phyloP scores from a whole-genome alignment of 2,888 invertebrate genomes.

The Stomorhina lunata region DNA sequence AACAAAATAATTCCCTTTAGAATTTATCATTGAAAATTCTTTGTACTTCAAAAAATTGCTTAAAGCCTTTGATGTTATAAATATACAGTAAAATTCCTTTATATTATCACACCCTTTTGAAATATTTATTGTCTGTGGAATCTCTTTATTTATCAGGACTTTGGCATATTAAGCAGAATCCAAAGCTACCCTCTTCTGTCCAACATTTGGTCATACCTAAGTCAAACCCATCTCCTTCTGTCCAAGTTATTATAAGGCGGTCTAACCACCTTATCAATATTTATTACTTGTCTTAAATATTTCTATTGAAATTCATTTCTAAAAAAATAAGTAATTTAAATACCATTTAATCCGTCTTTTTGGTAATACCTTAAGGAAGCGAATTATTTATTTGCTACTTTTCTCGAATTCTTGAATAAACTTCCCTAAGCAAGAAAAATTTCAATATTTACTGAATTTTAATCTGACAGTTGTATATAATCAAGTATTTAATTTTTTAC shows the following conservation, averaged over 20 bases:
- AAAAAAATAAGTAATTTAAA: not conserved
- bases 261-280: slow-evolving; percentile 22
- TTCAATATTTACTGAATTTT: too few species aligned
- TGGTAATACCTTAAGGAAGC: not conserved
- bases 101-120: not conserved
- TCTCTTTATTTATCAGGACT: not conserved
- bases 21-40: not conserved
- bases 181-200: not conserved
- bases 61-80: not conserved
- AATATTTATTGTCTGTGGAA: not conserved
- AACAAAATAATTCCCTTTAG: not conserved
- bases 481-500: slow-evolving; percentile 46
- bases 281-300: slow-evolving; percentile 25
- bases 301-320: not conserved
- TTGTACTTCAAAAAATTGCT: not conserved
- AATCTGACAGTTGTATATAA: slow-evolving; percentile 54
- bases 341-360: slow-evolving; percentile 38
- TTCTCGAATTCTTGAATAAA: slow-evolving; percentile 4
- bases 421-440: too few species aligned
- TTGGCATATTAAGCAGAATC: not conserved
- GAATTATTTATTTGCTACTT: not conserved
- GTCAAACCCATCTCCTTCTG: too few species aligned
- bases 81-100: not conserved
- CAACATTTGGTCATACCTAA: too few species aligned
- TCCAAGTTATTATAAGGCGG: too few species aligned